Evolutionary conservation across 1,140 invertebrate genomes (phyloP), one percentile per base, ranked within the genome.

Genomic region (Babylonia areolata): DNA sequence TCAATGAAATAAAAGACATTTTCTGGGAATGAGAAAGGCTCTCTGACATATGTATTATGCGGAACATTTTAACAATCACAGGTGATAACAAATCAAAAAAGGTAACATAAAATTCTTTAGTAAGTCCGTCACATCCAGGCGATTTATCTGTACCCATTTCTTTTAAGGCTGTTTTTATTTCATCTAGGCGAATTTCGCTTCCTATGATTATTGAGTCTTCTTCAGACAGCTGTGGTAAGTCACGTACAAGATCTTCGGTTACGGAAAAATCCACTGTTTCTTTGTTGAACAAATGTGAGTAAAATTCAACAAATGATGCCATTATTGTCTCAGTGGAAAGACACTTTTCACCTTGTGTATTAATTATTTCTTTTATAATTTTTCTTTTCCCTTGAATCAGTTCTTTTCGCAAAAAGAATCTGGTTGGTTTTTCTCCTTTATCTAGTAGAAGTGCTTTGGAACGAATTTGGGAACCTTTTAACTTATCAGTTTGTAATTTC

Each of bases 51-150:
- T 84, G 85, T 54, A 75, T 69, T 28, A 69, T 23, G 42, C 84
- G 69, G 17, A 84, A 69, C 9, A 84, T 51, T 35, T 69, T 78
- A 39, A 84, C 0, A 2, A 89, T 35, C 39, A 69, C 17, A 31
- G 42, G n/a, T 51, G 54, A 73, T 3, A 90, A 35, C 12, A 78
- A 51, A 37, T 86, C 37, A 37, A 54, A 88, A 81, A 87, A 87
- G 31, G 51, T 46, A 46, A 81, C 40, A 75, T 85, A 90, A 84
- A 90, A 89, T 54, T 90, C 89, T 54, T 81, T 42, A 6, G 84
- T 69, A 51, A 87, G 81, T 6, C 89, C 89, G 85, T 90, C 89
- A 6, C 75, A 37, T 11, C 88, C 88, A 23, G 87, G 88, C 31
- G 84, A 86, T 81, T 86, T 89, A 75, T 88, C 84, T 39, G 86